These are phyloP conservation scores for Cyaniris semiargus DNA, from an alignment of 2,888 invertebrate genomes.

Conservation along the genomic window DNA sequence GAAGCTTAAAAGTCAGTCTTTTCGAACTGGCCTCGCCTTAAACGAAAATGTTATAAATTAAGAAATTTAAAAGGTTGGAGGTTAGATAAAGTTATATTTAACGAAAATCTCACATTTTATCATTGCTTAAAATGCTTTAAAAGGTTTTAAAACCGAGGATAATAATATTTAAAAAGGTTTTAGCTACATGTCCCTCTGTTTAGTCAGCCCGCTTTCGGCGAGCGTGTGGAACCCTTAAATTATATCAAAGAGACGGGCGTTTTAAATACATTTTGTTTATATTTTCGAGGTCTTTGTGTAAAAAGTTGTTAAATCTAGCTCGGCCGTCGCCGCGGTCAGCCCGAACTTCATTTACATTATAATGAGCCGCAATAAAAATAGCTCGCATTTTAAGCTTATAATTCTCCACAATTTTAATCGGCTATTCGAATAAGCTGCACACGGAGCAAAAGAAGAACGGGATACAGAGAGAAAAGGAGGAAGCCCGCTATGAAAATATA, in stretches of 20 bases:
- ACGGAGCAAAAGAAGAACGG: background rate
- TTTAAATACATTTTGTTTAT: conserved; percentile 24
- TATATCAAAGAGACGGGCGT: conserved; percentile 24
- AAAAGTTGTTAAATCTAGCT: conserved; percentile 19
- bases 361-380: conserved; percentile 13
- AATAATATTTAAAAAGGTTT: conserved; percentile 22
- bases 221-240: conserved; percentile 23
- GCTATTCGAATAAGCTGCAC: background rate
- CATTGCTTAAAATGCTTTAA: conserved; percentile 6
- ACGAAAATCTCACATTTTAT: conserved; percentile 14
- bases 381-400: background rate
- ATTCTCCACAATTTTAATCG: background rate
- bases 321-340: conserved; percentile 11
- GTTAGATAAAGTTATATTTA: background rate
- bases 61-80: conserved; percentile 14
- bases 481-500: background rate
- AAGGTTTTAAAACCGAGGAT: conserved; percentile 8
- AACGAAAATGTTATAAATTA: background rate
- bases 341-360: conserved; percentile 24
- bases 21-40: too few relatives aligned
- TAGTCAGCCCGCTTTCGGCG: conserved; percentile 11
- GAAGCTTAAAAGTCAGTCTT: too few relatives aligned
- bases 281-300: conserved; percentile 18
- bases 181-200: conserved; percentile 9
- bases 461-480: background rate